Evolutionary conservation across 2,888 invertebrate genomes (phyloP).

Genomic region (Drosophila picticornis): DNA sequence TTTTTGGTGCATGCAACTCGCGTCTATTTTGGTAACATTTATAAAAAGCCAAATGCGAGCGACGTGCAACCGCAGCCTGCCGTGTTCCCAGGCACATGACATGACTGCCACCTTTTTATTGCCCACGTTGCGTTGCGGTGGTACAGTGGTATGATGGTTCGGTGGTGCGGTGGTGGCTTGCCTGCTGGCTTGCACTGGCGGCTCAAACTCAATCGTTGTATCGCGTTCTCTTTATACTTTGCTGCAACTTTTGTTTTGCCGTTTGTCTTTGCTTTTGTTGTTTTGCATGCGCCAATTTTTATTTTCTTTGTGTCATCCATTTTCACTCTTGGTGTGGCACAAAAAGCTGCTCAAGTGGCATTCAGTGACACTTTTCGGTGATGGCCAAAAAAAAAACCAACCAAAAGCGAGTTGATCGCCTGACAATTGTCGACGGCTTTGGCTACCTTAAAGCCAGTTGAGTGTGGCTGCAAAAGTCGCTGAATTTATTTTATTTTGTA

Average conservation of each 20-base stretch:
- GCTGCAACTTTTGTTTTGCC: constrained; percentile 39
- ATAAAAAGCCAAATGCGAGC: constrained; percentile 43
- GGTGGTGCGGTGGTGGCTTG: constrained; percentile 7
- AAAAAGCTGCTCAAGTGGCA: constrained; percentile 51
- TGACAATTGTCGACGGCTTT: constrained; percentile 34
- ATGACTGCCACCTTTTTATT: constrained; percentile 51
- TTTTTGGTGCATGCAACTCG: constrained; percentile 73
- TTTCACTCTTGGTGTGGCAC: constrained; percentile 32
- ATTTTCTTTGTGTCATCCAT: constrained; percentile 7
- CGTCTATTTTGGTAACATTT: constrained; percentile 64
- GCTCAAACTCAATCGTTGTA: constrained; percentile 7
- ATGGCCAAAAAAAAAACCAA: background rate
- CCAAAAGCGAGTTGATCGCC: constrained; percentile 5
- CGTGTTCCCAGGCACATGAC: constrained; percentile 68
- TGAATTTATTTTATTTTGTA: background rate
- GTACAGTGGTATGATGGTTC: background rate
- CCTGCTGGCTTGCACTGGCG: background rate
- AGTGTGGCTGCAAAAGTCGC: background rate
- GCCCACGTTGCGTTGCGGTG: constrained; percentile 15
- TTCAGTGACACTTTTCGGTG: constrained; percentile 35
- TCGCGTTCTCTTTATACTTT: constrained; percentile 48
- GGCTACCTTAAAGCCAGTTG: background rate
- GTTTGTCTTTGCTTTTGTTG: constrained; percentile 21
- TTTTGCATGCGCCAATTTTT: constrained; percentile 35
- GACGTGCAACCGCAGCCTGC: constrained; percentile 67